Percentiles rank a stretch among this genome's conserved stretches.
Evolutionary conservation across 2,113 vertebrate species (phyloP).

Genomic region (Rhynchomys soricoides): DNA sequence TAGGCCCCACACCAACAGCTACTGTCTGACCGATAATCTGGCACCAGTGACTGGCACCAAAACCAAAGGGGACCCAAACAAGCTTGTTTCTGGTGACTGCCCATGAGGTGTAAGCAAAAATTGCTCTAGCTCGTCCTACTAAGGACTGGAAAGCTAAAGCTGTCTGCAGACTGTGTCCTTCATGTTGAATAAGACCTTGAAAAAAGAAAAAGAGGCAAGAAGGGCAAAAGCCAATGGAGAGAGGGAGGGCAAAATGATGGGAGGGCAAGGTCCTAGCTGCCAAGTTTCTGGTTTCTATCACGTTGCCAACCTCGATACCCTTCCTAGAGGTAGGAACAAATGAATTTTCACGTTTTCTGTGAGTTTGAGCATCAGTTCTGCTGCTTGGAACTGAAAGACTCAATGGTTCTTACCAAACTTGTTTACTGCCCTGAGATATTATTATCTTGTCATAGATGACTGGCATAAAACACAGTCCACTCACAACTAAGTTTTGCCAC

Average conservation of each 20-base stretch:
- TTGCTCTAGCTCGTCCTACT: neutral
- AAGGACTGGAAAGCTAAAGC: neutral
- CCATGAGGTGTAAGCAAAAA: neutral
- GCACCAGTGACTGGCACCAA: neutral
- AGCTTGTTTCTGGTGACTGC: neutral
- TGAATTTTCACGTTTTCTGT: neutral
- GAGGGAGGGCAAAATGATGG: neutral
- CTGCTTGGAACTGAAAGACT: neutral
- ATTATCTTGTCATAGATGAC: neutral
- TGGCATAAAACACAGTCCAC: neutral
- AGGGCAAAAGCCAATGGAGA: neutral
- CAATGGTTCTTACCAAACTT: neutral
- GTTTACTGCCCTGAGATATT: neutral
- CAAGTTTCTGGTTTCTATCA: neutral
- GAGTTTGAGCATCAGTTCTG: neutral
- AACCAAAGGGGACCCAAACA: neutral
- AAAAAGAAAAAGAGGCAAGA: neutral
- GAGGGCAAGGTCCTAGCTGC: neutral
- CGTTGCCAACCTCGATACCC: neutral
- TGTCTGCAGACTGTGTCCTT: neutral
- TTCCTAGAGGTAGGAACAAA: neutral
- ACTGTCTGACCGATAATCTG: neutral
- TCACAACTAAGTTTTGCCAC: neutral
- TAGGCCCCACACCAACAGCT: too few relatives aligned
- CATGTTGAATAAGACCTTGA: rapidly evolving